Percentiles rank a stretch among this genome's conserved stretches.
These are phyloP conservation scores for Platyscelio sp. DNA, from an alignment of 2,888 invertebrate species.

Conservation along the genomic window DNA sequence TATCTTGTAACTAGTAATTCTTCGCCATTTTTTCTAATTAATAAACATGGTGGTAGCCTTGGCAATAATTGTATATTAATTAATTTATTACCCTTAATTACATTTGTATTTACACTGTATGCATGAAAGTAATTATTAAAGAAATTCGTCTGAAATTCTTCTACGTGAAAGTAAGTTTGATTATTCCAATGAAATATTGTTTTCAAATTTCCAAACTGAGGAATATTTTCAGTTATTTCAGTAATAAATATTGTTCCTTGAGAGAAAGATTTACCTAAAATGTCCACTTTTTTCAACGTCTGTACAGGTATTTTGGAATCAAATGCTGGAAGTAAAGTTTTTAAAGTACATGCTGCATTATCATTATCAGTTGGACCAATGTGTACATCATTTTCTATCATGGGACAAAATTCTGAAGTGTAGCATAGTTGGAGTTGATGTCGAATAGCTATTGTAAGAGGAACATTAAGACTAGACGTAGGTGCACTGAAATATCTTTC, in stretches of 20 bases:
- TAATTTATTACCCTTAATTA: background rate
- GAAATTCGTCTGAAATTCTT: background rate
- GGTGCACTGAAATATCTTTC: slow-evolving; percentile 16
- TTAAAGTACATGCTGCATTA: background rate
- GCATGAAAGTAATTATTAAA: slow-evolving; percentile 12
- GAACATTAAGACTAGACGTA: too few species aligned
- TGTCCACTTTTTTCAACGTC: background rate
- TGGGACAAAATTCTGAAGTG: background rate
- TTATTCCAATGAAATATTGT: background rate
- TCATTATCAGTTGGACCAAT: background rate
- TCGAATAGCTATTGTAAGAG: too few species aligned
- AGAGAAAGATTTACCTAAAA: slow-evolving; percentile 12
- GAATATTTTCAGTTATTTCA: background rate
- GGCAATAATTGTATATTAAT: background rate
- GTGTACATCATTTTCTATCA: background rate
- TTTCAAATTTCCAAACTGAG: slow-evolving; percentile 4
- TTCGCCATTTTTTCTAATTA: background rate
- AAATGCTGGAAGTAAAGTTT: background rate
- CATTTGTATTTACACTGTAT: background rate
- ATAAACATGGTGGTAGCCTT: background rate
- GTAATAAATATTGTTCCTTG: background rate
- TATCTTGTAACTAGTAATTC: slow-evolving; percentile 2
- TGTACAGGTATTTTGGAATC: background rate
- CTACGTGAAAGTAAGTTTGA: background rate
- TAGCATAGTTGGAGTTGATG: background rate